These are phyloP conservation scores for Meloe dianella DNA, from an alignment of 2,888 invertebrate species.

Conservation along the genomic window DNA sequence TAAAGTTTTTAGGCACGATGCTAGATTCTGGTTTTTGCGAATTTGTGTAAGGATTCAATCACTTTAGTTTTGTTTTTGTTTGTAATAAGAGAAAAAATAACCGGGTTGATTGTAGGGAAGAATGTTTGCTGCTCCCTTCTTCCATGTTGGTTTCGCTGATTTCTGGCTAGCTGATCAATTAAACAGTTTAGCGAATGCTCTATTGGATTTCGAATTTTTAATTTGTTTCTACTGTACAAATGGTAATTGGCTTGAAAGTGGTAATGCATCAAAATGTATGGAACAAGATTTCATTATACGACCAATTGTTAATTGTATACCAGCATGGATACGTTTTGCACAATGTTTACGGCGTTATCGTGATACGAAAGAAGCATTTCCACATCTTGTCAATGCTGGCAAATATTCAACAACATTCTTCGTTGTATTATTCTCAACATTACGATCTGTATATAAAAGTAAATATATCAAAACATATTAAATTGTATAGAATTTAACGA, in stretches of 20 bases:
- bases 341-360: conserved; percentile 84
- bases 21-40: conserved; percentile 76
- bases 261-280: conserved; percentile 61
- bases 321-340: conserved; percentile 85
- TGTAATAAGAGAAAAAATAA: neutral
- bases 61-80: too few species aligned
- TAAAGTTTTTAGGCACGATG: conserved; percentile 75
- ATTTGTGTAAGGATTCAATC: conserved; percentile 61
- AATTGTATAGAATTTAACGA: neutral
- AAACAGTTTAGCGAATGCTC: conserved; percentile 76
- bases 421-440: conserved; percentile 68
- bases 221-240: conserved; percentile 76
- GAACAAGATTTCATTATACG: conserved; percentile 61
- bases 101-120: conserved; percentile 60
- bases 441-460: conserved; percentile 54
- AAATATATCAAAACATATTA: conserved; percentile 18
- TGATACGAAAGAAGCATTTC: conserved; percentile 78
- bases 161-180: conserved; percentile 88
- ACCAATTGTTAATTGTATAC: conserved; percentile 77
- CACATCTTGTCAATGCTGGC: conserved; percentile 84
- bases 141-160: conserved; percentile 81
- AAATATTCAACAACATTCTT: conserved; percentile 81
- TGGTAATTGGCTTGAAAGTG: conserved; percentile 64
- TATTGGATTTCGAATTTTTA: conserved; percentile 81
- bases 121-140: conserved; percentile 76